These are phyloP conservation scores for Epicauta chinensis DNA, from an alignment of 1,140 invertebrate species.

Conservation along the genomic window DNA sequence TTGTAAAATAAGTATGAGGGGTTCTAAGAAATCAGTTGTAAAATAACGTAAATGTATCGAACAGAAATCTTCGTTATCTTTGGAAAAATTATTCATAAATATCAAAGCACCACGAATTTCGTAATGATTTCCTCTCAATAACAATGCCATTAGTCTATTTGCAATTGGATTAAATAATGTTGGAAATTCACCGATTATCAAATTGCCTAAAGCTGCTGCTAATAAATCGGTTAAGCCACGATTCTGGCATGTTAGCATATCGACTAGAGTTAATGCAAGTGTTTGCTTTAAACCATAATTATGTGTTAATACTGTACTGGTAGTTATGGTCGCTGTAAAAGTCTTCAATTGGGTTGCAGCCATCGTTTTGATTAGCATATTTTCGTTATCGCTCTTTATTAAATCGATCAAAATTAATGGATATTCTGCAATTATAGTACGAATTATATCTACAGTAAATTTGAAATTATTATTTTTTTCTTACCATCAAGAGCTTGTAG, in stretches of 20 bases:
- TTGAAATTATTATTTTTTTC: too few relatives aligned
- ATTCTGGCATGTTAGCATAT: conserved; percentile 3
- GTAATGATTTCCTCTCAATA: neutral
- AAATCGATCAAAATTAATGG: too few relatives aligned
- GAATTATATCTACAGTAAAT: too few relatives aligned
- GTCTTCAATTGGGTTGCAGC: conserved; percentile 4
- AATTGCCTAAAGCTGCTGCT: neutral
- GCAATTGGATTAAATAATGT: conserved; percentile 5
- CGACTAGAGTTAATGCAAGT: neutral
- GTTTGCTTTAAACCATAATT: neutral
- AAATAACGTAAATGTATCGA: conserved; percentile 3
- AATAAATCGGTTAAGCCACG: conserved; percentile 1
- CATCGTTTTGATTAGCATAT: neutral
- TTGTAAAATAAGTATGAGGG: conserved; percentile 1
- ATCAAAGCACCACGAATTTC: conserved; percentile 2
- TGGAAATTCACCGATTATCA: conserved; percentile 6
- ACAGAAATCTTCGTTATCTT: conserved; percentile 5
- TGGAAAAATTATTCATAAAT: conserved; percentile 1
- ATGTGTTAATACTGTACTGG: neutral
- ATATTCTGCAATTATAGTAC: too few relatives aligned
- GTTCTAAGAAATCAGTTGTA: conserved; percentile 3
- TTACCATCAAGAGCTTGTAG: too few relatives aligned
- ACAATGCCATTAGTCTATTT: conserved; percentile 5
- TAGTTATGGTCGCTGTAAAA: neutral
- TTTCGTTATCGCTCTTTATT: too few relatives aligned